Evolutionary conservation across 2,888 invertebrate species (phyloP).

Genomic region (Cybosia mesomella): DNA sequence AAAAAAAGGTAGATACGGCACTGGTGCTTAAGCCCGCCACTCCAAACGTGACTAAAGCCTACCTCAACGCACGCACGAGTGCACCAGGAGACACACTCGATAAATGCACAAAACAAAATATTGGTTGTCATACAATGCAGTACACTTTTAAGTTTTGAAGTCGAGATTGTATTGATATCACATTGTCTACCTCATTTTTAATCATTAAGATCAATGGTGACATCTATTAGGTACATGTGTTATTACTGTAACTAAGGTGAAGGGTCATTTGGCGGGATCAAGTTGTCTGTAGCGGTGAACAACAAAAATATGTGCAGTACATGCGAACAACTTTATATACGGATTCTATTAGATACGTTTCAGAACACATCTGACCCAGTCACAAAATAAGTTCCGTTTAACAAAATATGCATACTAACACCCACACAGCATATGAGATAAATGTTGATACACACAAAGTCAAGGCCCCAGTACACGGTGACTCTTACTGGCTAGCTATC

Average conservation of each 20-base stretch:
- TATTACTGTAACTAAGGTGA: not conserved
- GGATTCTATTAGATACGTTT: not conserved
- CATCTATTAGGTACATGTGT: not conserved
- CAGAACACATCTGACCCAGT: not conserved
- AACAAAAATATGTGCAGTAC: not conserved
- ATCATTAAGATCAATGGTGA: too few species aligned
- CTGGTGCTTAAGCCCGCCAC: too few species aligned
- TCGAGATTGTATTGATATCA: not conserved
- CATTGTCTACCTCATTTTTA: not conserved
- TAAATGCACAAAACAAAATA: not conserved
- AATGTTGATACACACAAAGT: too few species aligned
- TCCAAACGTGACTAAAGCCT: too few species aligned
- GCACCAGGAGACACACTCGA: too few species aligned
- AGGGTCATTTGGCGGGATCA: not conserved
- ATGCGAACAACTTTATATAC: slow-evolving; percentile 2
- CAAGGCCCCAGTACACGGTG: not conserved
- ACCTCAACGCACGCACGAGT: too few species aligned
- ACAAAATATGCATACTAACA: not conserved
- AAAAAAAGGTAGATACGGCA: too few species aligned
- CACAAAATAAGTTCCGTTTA: not conserved
- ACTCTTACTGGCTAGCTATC: not conserved
- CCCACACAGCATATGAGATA: too few species aligned
- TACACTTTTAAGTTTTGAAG: not conserved
- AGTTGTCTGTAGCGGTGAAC: not conserved
- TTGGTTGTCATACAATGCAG: not conserved